A percentile compares a stretch with the other conserved stretches of the same genome.
Conservation (phyloP, 2,797 vertebrate species). For the Morelia viridis region DNA sequence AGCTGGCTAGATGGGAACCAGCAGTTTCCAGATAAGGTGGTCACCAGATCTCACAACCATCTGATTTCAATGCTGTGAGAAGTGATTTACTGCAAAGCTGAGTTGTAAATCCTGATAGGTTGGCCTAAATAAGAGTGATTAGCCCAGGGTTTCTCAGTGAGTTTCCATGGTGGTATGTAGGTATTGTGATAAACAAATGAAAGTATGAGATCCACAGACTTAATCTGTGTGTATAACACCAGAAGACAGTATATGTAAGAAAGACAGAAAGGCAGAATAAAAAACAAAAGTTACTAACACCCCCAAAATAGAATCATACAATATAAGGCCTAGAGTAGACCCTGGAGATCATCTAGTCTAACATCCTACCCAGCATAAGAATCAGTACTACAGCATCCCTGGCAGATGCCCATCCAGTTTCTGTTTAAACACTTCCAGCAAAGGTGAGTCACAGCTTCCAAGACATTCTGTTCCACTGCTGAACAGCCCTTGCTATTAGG, state of each 20-base stretch:
- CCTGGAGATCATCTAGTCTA: neutral
- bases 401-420: neutral
- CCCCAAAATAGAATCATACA: neutral
- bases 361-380: neutral
- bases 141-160: neutral
- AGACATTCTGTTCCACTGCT: neutral
- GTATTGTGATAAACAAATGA: neutral
- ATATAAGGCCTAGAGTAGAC: neutral
- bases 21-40: neutral
- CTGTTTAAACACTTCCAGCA: neutral
- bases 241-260: neutral
- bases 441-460: neutral
- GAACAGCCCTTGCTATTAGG: neutral
- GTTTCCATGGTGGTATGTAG: neutral
- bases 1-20: neutral
- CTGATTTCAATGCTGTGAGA: neutral
- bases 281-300: neutral
- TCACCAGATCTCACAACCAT: neutral
- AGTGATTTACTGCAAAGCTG: neutral
- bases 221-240: neutral
- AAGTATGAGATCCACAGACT: neutral
- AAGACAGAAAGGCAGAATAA: neutral
- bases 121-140: neutral
- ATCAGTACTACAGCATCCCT: neutral
- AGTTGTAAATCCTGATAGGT: neutral